Evolutionary conservation across 1,140 invertebrate genomes (phyloP), one percentile per base, ranked within the genome.

Genomic region (Atta colombica): DNA sequence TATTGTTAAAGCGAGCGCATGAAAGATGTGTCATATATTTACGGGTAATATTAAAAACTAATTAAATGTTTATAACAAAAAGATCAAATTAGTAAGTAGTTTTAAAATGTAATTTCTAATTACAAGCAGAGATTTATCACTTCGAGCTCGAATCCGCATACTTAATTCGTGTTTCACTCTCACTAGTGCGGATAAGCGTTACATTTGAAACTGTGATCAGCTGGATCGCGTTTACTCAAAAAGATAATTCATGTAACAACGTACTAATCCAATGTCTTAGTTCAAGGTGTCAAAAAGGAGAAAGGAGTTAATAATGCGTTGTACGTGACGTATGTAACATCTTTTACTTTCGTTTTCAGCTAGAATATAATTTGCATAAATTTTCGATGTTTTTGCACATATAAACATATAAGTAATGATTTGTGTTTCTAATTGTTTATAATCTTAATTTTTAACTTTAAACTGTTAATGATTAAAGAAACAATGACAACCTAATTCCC

Each of bases 331-430:
- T 65, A 60, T 60, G 60, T 60, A n/a, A 8, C 69, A 71, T 87
- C 53, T 18, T 39, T 21, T 84, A 66, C 86, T 87, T 84, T 87
- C 86, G 51, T 75, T 87, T 87, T 87, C 86, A 87, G 74, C 25
- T 84, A 69, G 69, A 84, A 87, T 85, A 49, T 39, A 66, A 84
- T 87, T 63, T 84, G n/a, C 86, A 87, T 84, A 87, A 63, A 87
- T 87, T 74, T 87, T 87, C 18, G 10, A 49, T 3, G 12, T 65
- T 51, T 72, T 51, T 61, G 6, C 12, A 77, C 31, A 28, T 72
- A 66, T 45, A 66, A 85, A 85, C 8, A 3, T 51, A 31, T 14
- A 66, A 35, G 14, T 25, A 58, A 69, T 12, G 25, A 3, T n/a
- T 60, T 28, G 25, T 28, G 12, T 18, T 14, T 3, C 2, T 55